phyloP scores from a whole-genome alignment of 53 echinoderm and acorn worm genomes.

The Astropecten irregularis region DNA sequence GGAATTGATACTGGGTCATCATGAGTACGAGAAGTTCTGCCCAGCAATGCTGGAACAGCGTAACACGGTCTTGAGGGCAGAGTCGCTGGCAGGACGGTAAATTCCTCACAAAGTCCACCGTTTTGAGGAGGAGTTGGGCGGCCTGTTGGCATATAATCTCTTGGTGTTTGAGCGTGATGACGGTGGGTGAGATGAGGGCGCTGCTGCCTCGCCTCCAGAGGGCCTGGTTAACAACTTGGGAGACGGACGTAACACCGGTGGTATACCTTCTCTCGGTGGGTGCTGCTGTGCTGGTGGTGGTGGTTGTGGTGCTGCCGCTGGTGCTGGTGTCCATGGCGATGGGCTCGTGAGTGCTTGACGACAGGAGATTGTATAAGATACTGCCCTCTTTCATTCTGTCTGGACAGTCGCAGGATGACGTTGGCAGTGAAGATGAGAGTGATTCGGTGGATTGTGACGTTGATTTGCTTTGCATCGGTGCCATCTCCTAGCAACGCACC shows the following conservation, averaged over 20 bases:
- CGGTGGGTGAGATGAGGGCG: conserved; percentile 61
- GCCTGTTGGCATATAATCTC: conserved; percentile 87
- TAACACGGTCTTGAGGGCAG: conserved; percentile 72
- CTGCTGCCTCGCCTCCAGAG: conserved; percentile 31
- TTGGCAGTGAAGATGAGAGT: not conserved
- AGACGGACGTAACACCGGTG: conserved; percentile 42
- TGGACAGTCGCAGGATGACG: conserved; percentile 85
- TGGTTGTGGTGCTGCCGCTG: conserved; percentile 5
- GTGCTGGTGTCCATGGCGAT: conserved; percentile 20
- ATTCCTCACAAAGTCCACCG: conserved; percentile 90
- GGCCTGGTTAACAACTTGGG: conserved; percentile 47
- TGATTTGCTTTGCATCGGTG: conserved; percentile 60
- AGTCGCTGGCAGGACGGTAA: conserved; percentile 80
- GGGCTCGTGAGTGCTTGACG: conserved; percentile 56
- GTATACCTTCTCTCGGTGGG: conserved; percentile 56
- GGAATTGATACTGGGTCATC: conserved; percentile 93
- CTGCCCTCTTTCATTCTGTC: conserved; percentile 86
- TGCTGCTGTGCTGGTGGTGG: conserved; percentile 36
- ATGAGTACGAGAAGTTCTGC: conserved; percentile 93
- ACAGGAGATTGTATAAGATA: conserved; percentile 84
- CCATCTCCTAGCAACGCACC: conserved; percentile 46
- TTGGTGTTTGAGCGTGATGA: conserved; percentile 79
- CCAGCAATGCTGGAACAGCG: conserved; percentile 95
- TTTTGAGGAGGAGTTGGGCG: conserved; percentile 93
- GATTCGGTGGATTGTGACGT: conserved; percentile 64